Evolutionary conservation across 2,113 vertebrate species (phyloP).

Genomic region (Xerus inauris): DNA sequence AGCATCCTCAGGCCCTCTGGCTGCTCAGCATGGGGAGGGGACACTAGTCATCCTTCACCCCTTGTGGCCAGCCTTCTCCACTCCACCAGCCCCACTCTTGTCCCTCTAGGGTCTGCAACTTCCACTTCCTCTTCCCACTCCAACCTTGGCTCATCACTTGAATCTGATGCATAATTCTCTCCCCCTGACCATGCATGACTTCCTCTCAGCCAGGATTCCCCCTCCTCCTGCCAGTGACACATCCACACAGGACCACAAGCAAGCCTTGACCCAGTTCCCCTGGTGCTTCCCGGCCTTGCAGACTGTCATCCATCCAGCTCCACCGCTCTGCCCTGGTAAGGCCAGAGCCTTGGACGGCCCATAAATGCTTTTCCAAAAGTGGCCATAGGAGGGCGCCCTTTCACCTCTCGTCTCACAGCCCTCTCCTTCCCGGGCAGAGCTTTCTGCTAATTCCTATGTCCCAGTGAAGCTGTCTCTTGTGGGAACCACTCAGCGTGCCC

Average conservation of each 20-base stretch:
- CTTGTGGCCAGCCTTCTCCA: not conserved
- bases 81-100: fast-evolving
- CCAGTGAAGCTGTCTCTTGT: too few species aligned
- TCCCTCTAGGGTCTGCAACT: not conserved
- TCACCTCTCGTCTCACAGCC: fast-evolving
- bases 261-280: not conserved
- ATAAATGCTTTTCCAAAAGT: not conserved
- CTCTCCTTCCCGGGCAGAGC: not conserved
- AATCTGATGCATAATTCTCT: not conserved
- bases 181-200: not conserved
- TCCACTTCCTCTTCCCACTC: not conserved
- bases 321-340: not conserved
- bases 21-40: not conserved
- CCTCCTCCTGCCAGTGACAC: not conserved
- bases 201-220: not conserved
- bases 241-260: not conserved
- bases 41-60: too few species aligned
- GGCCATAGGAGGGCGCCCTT: not conserved
- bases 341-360: fast-evolving
- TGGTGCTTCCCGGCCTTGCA: not conserved
- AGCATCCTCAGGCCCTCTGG: not conserved
- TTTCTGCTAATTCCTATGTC: not conserved
- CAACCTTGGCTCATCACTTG: not conserved
- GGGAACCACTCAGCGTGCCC: not conserved
- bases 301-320: too few species aligned